Percentiles rank a stretch among this genome's conserved stretches.
phyloP scores from a whole-genome alignment of 37 sponge, comb jelly and placozoan species.

The Amphimedon queenslandica region DNA sequence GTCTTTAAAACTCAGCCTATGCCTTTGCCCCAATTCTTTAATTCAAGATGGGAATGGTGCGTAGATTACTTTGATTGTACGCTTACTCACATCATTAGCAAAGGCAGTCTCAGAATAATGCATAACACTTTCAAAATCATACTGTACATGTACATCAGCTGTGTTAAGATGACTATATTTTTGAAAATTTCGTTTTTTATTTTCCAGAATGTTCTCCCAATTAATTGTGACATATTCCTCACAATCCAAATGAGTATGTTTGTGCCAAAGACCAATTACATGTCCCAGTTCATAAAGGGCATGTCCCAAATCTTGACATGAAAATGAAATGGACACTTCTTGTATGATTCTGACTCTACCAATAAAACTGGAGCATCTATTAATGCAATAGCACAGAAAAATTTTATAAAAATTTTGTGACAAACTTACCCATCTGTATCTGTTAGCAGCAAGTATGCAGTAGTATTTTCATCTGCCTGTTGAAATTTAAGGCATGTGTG shows the following conservation, averaged over 20 bases:
- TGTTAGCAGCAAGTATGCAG: conserved; percentile 6
- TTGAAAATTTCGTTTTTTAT: conserved; percentile 10
- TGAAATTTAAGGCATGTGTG: conserved; percentile 28
- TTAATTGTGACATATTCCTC: conserved; percentile 34
- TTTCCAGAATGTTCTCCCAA: conserved; percentile 14
- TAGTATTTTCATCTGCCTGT: conserved; percentile 1
- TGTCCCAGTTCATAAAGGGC: conserved; percentile 67
- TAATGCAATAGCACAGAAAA: neutral
- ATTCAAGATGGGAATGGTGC: no score
- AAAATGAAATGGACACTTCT: neutral
- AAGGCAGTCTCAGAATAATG: conserved; percentile 43
- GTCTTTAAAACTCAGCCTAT: conserved; percentile 21
- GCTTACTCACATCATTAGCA: neutral
- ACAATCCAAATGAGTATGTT: conserved; percentile 56
- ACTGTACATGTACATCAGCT: conserved; percentile 26
- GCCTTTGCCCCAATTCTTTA: conserved; percentile 35
- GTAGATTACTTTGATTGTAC: conserved; percentile 16
- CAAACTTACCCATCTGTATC: conserved; percentile 6
- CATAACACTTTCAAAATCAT: conserved; percentile 66
- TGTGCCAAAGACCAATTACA: conserved; percentile 62
- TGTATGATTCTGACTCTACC: neutral
- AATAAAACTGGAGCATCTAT: neutral
- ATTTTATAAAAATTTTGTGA: neutral
- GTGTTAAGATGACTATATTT: neutral
- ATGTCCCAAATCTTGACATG: conserved; percentile 17